Evolutionary conservation across 2,797 vertebrate species (phyloP), one percentile per base, ranked within the genome.

Genomic region (Pagetopsis macropterus): DNA sequence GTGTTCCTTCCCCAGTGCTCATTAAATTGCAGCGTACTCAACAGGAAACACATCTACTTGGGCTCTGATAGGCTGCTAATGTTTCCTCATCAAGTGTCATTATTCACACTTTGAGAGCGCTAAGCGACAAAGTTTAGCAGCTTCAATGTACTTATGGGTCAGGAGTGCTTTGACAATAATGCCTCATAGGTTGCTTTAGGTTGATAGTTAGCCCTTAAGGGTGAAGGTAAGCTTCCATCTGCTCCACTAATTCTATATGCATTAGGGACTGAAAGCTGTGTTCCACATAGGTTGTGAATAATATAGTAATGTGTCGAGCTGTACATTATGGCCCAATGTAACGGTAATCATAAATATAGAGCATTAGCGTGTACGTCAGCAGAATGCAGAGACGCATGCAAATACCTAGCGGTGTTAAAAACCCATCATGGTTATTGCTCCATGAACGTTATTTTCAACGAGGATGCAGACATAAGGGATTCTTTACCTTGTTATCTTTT

Each of bases 51-150:
- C 75, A 75, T 63, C 52, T 69, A 67, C 65, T 13, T 23, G 63
- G 37, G 65, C 84, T 84, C 61, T 68, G 65, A 88, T 84, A 76
- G 78, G 76, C 81, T 76, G 77, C 72, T 88, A 89, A 90, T 89
- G 77, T 86, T 88, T 72, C 76, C 86, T 85, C 87, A 87, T 88
- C 84, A 87, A 88, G 75, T 78, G 72, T 61, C 85, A 89, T 93
- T 90, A 90, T 91, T 93, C 90, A 89, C 80, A 74, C 81, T 88
- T 82, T 84, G 80, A 83, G 76, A 70, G 71, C 13, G 15, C 58
- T 70, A 70, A 68, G 66, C 3, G 49, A 65, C 72, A 72, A 84
- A 79, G 76, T 86, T 86, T 78, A 56, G 56, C 65, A 33, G 77
- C 72, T 51, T 59, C 73, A 11, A 43, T 51, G 63, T 65, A 43